Evolutionary conservation across 2,888 invertebrate species (phyloP).

Genomic region (Rhagonycha lutea): DNA sequence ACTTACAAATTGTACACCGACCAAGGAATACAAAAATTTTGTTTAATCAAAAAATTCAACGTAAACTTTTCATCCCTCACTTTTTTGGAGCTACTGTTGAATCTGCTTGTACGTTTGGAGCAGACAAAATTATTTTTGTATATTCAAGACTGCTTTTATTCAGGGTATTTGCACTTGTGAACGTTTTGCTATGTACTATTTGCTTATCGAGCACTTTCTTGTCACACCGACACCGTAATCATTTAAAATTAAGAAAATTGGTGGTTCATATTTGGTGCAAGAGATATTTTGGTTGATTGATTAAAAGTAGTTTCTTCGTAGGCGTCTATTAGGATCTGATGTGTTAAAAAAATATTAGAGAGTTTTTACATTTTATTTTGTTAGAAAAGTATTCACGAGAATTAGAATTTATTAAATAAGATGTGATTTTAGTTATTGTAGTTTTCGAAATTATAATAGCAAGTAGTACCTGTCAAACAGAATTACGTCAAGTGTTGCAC

Average conservation of each 20-base stretch:
- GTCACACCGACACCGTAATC: neutral
- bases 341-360: neutral
- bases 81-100: neutral
- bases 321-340: neutral
- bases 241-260: neutral
- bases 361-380: neutral
- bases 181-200: neutral
- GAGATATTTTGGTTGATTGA: neutral
- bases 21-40: neutral
- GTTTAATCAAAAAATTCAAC: neutral
- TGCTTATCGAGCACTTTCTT: neutral
- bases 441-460: neutral
- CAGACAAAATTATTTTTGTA: neutral
- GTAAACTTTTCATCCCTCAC: neutral
- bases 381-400: neutral
- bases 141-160: neutral
- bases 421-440: slow-evolving; percentile 1
- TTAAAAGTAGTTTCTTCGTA: neutral
- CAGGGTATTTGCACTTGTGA: neutral
- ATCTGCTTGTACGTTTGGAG: neutral
- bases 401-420: neutral
- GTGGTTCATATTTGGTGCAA: neutral
- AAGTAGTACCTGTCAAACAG: neutral
- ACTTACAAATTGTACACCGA: neutral
- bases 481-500: neutral